These are phyloP conservation scores for Acrocyrtus sp. DNA, from an alignment of 2,888 invertebrate genomes.

Conservation along the genomic window DNA sequence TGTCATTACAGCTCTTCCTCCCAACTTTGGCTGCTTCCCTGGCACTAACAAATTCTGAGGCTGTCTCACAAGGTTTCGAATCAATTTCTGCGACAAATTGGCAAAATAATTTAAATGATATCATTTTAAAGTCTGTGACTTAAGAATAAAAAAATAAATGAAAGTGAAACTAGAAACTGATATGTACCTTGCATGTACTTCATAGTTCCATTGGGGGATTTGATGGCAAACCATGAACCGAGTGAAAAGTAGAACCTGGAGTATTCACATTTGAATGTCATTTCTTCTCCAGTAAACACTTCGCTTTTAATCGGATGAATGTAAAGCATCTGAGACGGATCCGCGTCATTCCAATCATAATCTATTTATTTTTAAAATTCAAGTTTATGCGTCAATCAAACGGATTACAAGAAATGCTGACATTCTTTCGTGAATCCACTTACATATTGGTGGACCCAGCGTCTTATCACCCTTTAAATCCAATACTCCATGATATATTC, in stretches of 20 bases:
- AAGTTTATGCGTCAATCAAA: too few species aligned
- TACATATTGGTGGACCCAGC: conserved; percentile 26
- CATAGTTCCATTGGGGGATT: not conserved
- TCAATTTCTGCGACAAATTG: not conserved
- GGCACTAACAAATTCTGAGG: not conserved
- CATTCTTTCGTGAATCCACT: too few species aligned
- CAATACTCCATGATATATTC: conserved; percentile 1
- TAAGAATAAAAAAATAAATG: too few species aligned
- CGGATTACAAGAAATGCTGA: too few species aligned
- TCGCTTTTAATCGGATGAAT: conserved; percentile 10
- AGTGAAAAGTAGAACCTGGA: conserved; percentile 33
- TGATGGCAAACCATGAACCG: conserved; percentile 37
- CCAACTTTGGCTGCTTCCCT: too few species aligned
- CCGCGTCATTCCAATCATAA: conserved; percentile 25
- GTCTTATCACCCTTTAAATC: not conserved
- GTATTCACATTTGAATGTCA: conserved; percentile 30
- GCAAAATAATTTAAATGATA: not conserved
- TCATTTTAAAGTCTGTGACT: not conserved
- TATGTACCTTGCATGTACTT: conserved; percentile 4
- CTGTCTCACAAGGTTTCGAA: conserved; percentile 6
- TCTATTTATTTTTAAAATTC: too few species aligned
- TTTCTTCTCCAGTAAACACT: conserved; percentile 6
- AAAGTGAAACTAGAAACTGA: too few species aligned
- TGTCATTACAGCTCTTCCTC: not conserved
- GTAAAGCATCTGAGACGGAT: conserved; percentile 19